phyloP scores from a whole-genome alignment of 1,140 invertebrate species.

The Homarus americanus region DNA sequence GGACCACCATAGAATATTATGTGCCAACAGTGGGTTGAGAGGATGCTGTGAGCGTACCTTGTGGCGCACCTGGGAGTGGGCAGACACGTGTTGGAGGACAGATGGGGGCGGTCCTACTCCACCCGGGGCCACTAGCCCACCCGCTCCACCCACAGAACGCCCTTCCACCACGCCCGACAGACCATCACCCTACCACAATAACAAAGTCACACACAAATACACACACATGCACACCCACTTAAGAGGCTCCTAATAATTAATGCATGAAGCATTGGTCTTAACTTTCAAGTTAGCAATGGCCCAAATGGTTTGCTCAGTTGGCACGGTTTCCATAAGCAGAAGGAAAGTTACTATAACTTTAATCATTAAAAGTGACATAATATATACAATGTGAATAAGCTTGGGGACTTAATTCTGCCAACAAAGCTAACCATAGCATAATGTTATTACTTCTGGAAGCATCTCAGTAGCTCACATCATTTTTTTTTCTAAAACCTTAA shows the following conservation, averaged over 20 bases:
- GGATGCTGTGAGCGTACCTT: conserved; percentile 49
- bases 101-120: conserved; percentile 50
- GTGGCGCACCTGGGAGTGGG: conserved; percentile 69
- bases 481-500: no score
- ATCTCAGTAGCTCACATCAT: not conserved
- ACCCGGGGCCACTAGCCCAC: conserved; percentile 53
- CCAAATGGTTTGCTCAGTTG: not conserved
- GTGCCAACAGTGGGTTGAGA: not conserved
- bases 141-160: conserved; percentile 54
- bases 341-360: not conserved
- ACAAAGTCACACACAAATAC: conserved; percentile 30
- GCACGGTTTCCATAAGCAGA: not conserved
- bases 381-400: not conserved
- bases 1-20: not conserved
- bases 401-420: not conserved
- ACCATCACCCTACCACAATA: conserved; percentile 53
- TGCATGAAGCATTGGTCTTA: not conserved
- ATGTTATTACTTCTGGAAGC: not conserved
- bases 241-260: not conserved
- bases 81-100: conserved; percentile 58
- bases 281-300: not conserved
- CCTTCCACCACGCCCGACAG: conserved; percentile 66
- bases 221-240: conserved; percentile 8
- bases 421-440: not conserved
- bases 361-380: not conserved